Evolutionary conservation across 2,113 vertebrate genomes (phyloP).

Genomic region (Austrofundulus limnaeus): DNA sequence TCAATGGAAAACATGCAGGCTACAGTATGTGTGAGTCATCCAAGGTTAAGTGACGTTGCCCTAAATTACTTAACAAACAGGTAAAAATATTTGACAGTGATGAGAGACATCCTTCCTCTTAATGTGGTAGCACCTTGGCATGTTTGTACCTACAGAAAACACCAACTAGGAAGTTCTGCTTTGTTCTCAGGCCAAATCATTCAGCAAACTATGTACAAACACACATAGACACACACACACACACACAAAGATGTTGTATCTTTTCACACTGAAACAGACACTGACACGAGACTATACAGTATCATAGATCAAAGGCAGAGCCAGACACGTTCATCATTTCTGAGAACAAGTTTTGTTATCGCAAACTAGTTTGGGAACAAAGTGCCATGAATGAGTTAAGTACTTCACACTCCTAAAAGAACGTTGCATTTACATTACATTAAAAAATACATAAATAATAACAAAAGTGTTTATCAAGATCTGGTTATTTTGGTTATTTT

Average conservation of each 20-base stretch:
- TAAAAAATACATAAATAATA: too few species aligned
- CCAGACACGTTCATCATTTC: conserved; percentile 4
- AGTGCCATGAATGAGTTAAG: too few species aligned
- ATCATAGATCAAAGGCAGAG: neutral
- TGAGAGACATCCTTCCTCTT: conserved; percentile 13
- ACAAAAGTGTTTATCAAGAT: neutral
- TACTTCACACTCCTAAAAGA: neutral
- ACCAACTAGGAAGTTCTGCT: conserved; percentile 12
- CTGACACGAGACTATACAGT: neutral
- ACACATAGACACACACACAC: neutral
- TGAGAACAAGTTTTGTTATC: conserved; percentile 10
- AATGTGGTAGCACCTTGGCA: conserved; percentile 48
- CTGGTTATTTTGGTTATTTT: too few species aligned
- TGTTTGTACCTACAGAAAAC: conserved; percentile 28
- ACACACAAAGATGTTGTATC: neutral
- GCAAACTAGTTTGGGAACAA: neutral
- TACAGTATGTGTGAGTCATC: neutral
- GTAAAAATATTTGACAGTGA: conserved; percentile 16
- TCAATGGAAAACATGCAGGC: neutral
- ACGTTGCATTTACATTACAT: neutral
- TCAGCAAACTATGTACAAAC: conserved; percentile 42
- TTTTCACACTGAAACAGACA: neutral
- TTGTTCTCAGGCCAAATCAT: conserved; percentile 49
- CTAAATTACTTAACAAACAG: conserved; percentile 8
- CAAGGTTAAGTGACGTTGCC: conserved; percentile 2